Percentiles rank a stretch among this genome's conserved stretches.
phyloP scores from a whole-genome alignment of 2,797 vertebrate species.

The Tenualosa thibaudeaui region DNA sequence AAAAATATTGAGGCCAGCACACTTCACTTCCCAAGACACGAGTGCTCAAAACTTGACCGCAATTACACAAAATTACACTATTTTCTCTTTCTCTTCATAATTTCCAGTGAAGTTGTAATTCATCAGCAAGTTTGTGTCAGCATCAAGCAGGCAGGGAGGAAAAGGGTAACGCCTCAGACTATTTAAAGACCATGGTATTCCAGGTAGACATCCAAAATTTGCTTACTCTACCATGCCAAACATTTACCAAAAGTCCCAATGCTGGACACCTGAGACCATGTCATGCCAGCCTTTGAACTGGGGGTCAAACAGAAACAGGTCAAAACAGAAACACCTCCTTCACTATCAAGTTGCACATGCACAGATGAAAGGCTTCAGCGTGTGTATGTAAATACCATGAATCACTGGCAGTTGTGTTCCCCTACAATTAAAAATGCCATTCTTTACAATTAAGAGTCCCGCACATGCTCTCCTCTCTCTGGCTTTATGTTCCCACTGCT shows the following conservation, averaged over 20 bases:
- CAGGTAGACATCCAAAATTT: constrained; percentile 69
- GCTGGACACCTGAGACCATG: constrained; percentile 67
- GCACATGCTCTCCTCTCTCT: background rate
- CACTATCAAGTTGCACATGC: background rate
- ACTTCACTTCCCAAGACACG: constrained; percentile 60
- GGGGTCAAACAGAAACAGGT: constrained; percentile 61
- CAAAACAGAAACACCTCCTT: constrained; percentile 41
- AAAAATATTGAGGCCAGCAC: constrained; percentile 72
- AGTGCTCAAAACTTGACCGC: constrained; percentile 63
- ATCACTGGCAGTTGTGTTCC: background rate
- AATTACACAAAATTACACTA: constrained; percentile 73
- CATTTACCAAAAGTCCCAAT: constrained; percentile 68
- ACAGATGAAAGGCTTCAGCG: background rate
- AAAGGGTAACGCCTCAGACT: constrained; percentile 63
- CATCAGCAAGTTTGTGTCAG: constrained; percentile 69
- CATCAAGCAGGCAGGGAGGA: constrained; percentile 63
- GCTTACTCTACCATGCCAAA: constrained; percentile 62
- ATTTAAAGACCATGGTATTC: constrained; percentile 70
- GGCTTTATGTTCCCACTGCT: background rate
- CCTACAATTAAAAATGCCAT: background rate
- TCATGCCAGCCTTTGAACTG: constrained; percentile 59
- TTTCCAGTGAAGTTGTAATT: constrained; percentile 79
- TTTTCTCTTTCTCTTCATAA: constrained; percentile 72
- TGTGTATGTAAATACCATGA: background rate
- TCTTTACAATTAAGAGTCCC: background rate